Evolutionary conservation across 2,797 vertebrate species (phyloP).

Genomic region (Poeciliopsis turneri): DNA sequence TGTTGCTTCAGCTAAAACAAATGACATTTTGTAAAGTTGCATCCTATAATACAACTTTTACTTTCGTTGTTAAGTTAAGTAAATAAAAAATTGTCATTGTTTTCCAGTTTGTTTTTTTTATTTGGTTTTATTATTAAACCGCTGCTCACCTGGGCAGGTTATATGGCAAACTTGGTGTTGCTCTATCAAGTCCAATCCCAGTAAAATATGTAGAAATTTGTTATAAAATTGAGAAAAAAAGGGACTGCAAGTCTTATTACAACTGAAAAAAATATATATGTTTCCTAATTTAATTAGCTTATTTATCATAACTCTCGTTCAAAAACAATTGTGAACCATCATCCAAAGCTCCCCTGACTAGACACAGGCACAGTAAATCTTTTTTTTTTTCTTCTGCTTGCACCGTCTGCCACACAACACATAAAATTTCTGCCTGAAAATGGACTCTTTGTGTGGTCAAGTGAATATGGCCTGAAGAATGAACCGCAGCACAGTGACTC

Average conservation of each 20-base stretch:
- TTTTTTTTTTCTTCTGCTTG: slow-evolving; percentile 54
- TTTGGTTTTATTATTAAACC: neutral
- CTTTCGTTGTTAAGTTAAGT: neutral
- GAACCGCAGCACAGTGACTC: slow-evolving; percentile 72
- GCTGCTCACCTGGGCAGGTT: neutral
- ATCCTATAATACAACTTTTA: neutral
- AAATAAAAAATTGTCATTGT: neutral
- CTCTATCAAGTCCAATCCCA: neutral
- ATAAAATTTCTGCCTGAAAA: slow-evolving; percentile 78
- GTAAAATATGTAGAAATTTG: neutral
- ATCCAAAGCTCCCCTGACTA: slow-evolving; percentile 65
- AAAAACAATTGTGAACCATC: slow-evolving; percentile 58
- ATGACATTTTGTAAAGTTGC: neutral
- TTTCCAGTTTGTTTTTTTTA: neutral
- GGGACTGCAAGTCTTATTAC: neutral
- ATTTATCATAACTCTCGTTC: slow-evolving; percentile 36
- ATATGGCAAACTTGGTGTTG: neutral
- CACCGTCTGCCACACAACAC: slow-evolving; percentile 67
- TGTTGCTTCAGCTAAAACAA: neutral
- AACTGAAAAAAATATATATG: neutral
- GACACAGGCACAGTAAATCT: slow-evolving; percentile 77
- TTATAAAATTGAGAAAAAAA: neutral
- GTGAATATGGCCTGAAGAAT: slow-evolving; percentile 76
- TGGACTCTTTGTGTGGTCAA: slow-evolving; percentile 82
- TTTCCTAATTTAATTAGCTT: slow-evolving; percentile 1